Percentiles rank a stretch among this genome's conserved stretches.
Conservation (phyloP, 2,888 invertebrate genomes). For the Andricus quercusramuli region DNA sequence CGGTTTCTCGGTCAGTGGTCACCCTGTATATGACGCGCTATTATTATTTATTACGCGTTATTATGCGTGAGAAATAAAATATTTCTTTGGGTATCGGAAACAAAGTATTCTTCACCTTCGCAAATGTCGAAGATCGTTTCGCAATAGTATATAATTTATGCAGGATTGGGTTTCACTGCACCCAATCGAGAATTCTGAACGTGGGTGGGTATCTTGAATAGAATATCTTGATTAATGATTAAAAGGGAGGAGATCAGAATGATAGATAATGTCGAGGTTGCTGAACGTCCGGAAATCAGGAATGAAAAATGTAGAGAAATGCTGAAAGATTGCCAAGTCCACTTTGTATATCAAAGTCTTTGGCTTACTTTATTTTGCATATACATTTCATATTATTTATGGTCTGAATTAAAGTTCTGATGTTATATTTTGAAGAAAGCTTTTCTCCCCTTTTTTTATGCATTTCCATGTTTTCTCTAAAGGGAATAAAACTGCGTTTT, state of each 20-base stretch:
- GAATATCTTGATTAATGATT: constrained; percentile 50
- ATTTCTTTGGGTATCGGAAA: background rate
- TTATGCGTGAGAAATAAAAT: background rate
- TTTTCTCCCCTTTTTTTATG: background rate
- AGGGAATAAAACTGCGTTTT: constrained; percentile 20
- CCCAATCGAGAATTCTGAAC: background rate
- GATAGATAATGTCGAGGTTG: background rate
- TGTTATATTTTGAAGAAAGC: background rate
- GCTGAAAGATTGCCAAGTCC: constrained; percentile 4
- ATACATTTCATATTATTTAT: background rate
- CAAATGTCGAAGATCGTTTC: constrained; percentile 38
- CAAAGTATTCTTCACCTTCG: constrained; percentile 12
- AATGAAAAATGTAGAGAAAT: background rate
- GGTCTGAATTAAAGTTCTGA: background rate
- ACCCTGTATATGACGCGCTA: no score
- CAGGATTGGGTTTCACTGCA: constrained; percentile 38
- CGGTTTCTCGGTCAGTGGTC: no score
- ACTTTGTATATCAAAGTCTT: background rate
- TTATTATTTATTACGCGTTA: no score
- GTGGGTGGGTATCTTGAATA: constrained; percentile 36
- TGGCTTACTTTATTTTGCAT: background rate
- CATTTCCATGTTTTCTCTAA: background rate
- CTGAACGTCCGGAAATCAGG: no score
- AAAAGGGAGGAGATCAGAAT: constrained; percentile 26
- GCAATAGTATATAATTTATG: constrained; percentile 47